Percentiles rank a stretch among this genome's conserved stretches.
Conservation (phyloP, 92 coral and sea anemone species). For the Montipora capitata region DNA sequence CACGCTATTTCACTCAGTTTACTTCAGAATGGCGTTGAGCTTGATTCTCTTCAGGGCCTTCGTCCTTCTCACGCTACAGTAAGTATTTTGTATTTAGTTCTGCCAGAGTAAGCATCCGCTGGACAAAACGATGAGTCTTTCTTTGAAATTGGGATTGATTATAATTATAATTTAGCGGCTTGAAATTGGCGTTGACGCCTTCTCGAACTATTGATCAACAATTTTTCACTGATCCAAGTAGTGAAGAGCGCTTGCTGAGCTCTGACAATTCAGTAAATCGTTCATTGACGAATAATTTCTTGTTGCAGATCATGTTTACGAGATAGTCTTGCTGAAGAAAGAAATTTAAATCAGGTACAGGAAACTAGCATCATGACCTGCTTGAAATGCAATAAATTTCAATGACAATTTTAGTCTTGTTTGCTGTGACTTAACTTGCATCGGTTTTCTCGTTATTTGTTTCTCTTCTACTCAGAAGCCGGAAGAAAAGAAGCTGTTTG, state of each 20-base stretch:
- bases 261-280: slow-evolving; percentile 13
- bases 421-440: background rate
- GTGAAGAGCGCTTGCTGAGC: slow-evolving; percentile 20
- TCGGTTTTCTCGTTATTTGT: background rate
- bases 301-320: slow-evolving; percentile 31
- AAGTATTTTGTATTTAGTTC: slow-evolving; percentile 28
- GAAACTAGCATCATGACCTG: background rate
- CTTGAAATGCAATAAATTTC: background rate
- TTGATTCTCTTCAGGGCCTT: slow-evolving; percentile 24
- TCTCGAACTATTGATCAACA: slow-evolving; percentile 45
- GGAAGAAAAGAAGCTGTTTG: slow-evolving; percentile 59
- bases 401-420: too few relatives aligned
- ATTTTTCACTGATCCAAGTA: slow-evolving; percentile 48
- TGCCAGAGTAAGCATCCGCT: background rate
- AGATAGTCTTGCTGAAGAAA: slow-evolving; percentile 29
- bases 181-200: slow-evolving; percentile 22
- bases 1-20: slow-evolving; percentile 53
- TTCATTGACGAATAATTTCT: slow-evolving; percentile 24
- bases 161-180: slow-evolving; percentile 26
- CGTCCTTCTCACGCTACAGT: slow-evolving; percentile 32
- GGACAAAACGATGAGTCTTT: slow-evolving; percentile 3
- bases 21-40: slow-evolving; percentile 49
- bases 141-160: slow-evolving; percentile 23
- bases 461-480: slow-evolving; percentile 36
- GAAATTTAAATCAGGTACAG: slow-evolving; percentile 43